Evolutionary conservation across 2,888 invertebrate genomes (phyloP).

Genomic region (Cynaeus angustus): DNA sequence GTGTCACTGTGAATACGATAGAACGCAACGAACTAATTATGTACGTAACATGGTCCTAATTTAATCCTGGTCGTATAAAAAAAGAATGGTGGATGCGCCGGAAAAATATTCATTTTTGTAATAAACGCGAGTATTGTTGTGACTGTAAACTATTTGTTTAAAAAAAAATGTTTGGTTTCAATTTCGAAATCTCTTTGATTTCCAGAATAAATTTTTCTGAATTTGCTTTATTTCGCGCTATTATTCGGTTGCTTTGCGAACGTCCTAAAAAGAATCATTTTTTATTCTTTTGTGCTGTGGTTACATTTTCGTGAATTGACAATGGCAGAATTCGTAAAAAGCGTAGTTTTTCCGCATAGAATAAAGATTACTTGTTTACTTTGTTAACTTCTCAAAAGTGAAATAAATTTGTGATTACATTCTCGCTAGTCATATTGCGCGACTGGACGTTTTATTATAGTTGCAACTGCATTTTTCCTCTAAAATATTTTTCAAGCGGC

Average conservation of each 20-base stretch:
- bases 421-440: slow-evolving; percentile 5
- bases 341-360: not conserved
- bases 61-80: too few relatives aligned
- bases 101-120: too few relatives aligned
- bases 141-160: too few relatives aligned
- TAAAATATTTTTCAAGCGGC: slow-evolving; percentile 29
- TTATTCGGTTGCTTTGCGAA: slow-evolving; percentile 18
- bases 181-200: too few relatives aligned
- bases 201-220: too few relatives aligned
- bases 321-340: slow-evolving; percentile 11
- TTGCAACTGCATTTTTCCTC: slow-evolving; percentile 13
- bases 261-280: slow-evolving; percentile 14
- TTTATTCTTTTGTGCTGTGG: slow-evolving; percentile 28
- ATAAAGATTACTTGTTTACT: slow-evolving; percentile 23
- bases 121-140: too few relatives aligned
- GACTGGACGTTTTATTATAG: slow-evolving; percentile 12
- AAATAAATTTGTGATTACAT: slow-evolving; percentile 3
- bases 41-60: slow-evolving; percentile 8
- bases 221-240: not conserved
- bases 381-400: slow-evolving; percentile 15
- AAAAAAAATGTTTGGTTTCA: too few relatives aligned
- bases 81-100: too few relatives aligned
- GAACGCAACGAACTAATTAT: slow-evolving; percentile 14
- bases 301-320: slow-evolving; percentile 28
- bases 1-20: slow-evolving; percentile 7